Percentiles rank a stretch among this genome's conserved stretches.
These are phyloP conservation scores for Otolemur crassicaudatus DNA, from an alignment of 2,797 vertebrate genomes.

Conservation along the genomic window DNA sequence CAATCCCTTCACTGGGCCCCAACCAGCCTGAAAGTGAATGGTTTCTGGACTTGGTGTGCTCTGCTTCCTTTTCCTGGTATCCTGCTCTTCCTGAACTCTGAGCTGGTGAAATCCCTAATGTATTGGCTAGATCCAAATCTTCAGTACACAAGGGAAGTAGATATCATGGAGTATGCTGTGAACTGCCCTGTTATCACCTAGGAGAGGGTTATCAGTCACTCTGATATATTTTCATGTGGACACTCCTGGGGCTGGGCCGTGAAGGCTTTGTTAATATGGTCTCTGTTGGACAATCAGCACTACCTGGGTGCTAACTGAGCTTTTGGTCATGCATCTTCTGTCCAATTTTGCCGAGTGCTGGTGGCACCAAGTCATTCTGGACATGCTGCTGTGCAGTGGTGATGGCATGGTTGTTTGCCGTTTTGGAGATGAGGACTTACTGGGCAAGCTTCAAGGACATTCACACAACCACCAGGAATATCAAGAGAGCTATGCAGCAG, in stretches of 20 bases:
- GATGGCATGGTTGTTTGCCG: no score
- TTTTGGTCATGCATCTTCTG: no score
- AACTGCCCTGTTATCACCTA: constrained; percentile 99
- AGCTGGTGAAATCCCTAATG: constrained; percentile 98
- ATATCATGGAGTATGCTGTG: constrained; percentile 98
- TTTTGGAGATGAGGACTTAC: no score
- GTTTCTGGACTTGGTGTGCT: constrained; percentile 95
- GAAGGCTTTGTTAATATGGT: constrained; percentile 98
- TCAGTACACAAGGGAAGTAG: constrained; percentile 96
- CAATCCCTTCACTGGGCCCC: constrained; percentile 84
- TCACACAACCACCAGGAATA: no score
- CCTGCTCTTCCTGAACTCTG: constrained; percentile 98
- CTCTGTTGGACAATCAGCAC: constrained; percentile 99
- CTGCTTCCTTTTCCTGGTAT: constrained; percentile 99
- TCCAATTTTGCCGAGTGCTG: no score
- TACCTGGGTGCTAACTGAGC: constrained; percentile 98
- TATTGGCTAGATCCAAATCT: constrained; percentile 98
- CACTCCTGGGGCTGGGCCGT: constrained; percentile 99
- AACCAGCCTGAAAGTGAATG: no score
- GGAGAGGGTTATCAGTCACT: constrained; percentile 98
- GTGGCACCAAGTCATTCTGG: no score
- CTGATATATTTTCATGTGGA: constrained; percentile 98
- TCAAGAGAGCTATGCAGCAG: no score
- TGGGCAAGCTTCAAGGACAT: no score
- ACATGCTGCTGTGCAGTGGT: no score